Evolutionary conservation across 2,113 vertebrate genomes (phyloP).

Genomic region (Narcine bancroftii): DNA sequence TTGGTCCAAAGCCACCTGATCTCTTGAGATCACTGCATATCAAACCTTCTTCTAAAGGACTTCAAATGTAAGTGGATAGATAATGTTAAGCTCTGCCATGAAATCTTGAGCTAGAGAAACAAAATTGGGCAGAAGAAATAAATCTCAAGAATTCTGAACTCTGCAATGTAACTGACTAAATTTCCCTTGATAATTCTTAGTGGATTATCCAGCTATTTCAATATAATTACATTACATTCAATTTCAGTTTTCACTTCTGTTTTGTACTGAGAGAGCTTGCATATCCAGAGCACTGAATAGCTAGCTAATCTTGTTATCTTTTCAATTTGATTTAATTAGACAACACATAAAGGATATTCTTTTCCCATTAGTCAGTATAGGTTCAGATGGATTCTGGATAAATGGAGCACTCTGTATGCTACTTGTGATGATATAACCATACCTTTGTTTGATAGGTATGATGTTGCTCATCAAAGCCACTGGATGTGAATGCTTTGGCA

Average conservation of each 20-base stretch:
- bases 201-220: slow-evolving; percentile 38
- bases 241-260: not conserved
- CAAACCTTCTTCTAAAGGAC: slow-evolving; percentile 42
- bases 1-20: slow-evolving; percentile 40
- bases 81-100: slow-evolving; percentile 45
- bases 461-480: not conserved
- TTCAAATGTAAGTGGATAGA: slow-evolving; percentile 44
- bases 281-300: not conserved
- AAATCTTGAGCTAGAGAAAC: slow-evolving; percentile 45
- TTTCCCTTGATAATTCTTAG: slow-evolving; percentile 42
- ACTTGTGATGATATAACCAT: not conserved
- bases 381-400: not conserved
- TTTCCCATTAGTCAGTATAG: no score
- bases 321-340: not conserved
- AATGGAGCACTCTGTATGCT: not conserved
- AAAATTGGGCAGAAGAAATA: slow-evolving; percentile 45
- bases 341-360: not conserved
- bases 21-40: slow-evolving; percentile 38
- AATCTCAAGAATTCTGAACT: slow-evolving; percentile 40
- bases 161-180: slow-evolving; percentile 40
- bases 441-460: not conserved
- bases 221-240: not conserved
- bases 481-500: not conserved
- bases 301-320: not conserved
- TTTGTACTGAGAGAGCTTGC: not conserved